Conservation (phyloP, 2,888 invertebrate species). For the Gastrophysa polygoni region DNA sequence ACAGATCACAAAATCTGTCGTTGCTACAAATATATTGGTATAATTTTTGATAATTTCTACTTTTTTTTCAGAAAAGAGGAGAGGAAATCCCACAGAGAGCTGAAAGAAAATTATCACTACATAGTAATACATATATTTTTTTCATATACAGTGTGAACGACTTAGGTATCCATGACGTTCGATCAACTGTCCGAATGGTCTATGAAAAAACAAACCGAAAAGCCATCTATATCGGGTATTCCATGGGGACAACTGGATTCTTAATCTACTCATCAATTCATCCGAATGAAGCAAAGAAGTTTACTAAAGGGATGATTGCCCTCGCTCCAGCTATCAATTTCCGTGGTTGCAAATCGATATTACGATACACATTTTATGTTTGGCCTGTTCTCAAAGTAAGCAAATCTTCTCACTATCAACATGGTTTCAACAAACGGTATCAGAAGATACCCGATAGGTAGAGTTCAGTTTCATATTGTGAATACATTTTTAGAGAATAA, state of each 20-base stretch:
- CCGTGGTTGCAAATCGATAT: constrained; percentile 19
- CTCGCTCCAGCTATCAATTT: constrained; percentile 32
- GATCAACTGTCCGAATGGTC: constrained; percentile 25
- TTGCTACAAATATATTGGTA: no score
- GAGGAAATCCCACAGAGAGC: no score
- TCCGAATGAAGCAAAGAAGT: constrained; percentile 27
- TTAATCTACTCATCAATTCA: constrained; percentile 28
- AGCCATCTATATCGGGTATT: constrained; percentile 36
- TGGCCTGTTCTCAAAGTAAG: constrained; percentile 31
- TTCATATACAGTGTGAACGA: constrained; percentile 33
- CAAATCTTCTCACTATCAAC: no score
- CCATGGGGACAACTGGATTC: constrained; percentile 32
- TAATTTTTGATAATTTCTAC: no score
- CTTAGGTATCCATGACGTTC: constrained; percentile 34
- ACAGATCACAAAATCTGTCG: no score
- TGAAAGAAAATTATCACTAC: no score
- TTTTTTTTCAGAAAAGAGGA: no score
- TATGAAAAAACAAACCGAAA: constrained; percentile 25
- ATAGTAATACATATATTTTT: no score
- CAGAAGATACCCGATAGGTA: no score
- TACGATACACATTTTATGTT: neutral
- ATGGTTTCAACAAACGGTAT: no score
- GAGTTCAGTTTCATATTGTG: no score
- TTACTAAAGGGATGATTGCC: constrained; percentile 30
- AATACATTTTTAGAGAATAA: constrained; percentile 16